These are phyloP conservation scores for Heterochromis multidens DNA, from an alignment of 2,113 vertebrate species.

Conservation along the genomic window DNA sequence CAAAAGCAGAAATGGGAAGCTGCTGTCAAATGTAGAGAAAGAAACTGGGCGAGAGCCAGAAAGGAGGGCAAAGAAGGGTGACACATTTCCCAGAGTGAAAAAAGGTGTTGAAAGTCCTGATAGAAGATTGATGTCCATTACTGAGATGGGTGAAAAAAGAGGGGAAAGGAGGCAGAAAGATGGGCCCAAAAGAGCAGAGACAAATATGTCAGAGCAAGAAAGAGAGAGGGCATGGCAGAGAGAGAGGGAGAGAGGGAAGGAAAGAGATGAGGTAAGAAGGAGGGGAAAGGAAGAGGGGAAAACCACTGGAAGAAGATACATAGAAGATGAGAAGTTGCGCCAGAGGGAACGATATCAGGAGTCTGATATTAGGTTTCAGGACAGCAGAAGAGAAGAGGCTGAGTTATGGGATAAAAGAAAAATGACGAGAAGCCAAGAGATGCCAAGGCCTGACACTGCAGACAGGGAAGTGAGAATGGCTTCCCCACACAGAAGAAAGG, in stretches of 20 bases:
- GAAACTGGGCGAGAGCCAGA: conserved; percentile 8
- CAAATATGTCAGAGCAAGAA: conserved; percentile 17
- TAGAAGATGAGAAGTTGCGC: conserved; percentile 24
- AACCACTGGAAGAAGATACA: conserved; percentile 15
- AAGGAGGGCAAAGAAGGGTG: conserved; percentile 46
- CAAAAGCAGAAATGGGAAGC: conserved; percentile 31
- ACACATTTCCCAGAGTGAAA: conserved; percentile 68
- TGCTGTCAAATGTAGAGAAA: neutral
- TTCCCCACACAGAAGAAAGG: conserved; percentile 21
- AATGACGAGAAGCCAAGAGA: conserved; percentile 52
- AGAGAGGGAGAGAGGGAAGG: conserved; percentile 14
- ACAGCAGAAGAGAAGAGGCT: conserved; percentile 36
- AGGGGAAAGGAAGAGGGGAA: conserved; percentile 41
- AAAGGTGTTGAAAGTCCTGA: conserved; percentile 29
- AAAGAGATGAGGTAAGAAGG: conserved; percentile 17
- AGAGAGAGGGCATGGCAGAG: neutral
- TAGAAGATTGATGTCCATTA: neutral
- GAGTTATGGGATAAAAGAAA: conserved; percentile 40
- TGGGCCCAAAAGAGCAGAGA: conserved; percentile 6
- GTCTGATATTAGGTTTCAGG: conserved; percentile 21
- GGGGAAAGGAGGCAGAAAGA: neutral
- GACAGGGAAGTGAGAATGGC: conserved; percentile 17
- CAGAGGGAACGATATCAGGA: conserved; percentile 36
- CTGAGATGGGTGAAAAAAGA: conserved; percentile 1
- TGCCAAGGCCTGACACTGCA: neutral